Percentiles rank a stretch among this genome's conserved stretches.
Conservation (phyloP, 2,113 vertebrate genomes). For the Psophia crepitans region DNA sequence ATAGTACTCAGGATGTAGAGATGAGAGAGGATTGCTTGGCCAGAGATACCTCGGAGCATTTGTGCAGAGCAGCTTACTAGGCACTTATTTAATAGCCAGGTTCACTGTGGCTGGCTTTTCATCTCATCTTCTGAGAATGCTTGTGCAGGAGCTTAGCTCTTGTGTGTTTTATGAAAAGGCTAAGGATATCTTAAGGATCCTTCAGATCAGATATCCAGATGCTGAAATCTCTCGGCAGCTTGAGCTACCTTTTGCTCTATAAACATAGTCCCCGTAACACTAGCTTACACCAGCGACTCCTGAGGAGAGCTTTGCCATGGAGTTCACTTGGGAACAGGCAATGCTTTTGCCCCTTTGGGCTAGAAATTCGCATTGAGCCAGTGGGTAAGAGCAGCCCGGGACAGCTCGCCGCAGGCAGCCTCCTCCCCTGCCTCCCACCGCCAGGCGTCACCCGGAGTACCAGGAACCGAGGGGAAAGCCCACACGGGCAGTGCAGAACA, state of each 20-base stretch:
- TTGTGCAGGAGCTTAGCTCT: neutral
- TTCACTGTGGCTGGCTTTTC: neutral
- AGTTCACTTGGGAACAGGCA: neutral
- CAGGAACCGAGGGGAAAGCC: accelerated
- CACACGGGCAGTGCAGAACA: accelerated
- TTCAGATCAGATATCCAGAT: neutral
- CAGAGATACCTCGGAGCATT: neutral
- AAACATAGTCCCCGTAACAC: neutral
- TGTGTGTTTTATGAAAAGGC: neutral
- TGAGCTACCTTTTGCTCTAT: neutral
- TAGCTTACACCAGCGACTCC: neutral
- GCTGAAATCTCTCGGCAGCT: neutral
- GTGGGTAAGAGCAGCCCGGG: accelerated
- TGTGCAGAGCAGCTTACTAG: neutral
- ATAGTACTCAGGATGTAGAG: neutral
- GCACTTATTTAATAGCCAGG: neutral
- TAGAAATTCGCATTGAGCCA: accelerated
- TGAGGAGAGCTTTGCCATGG: neutral
- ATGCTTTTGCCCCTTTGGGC: neutral
- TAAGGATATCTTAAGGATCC: neutral
- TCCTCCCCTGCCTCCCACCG: neutral
- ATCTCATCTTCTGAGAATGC: neutral
- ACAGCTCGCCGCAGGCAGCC: neutral
- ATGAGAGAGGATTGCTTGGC: neutral
- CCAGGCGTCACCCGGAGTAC: neutral